These are phyloP conservation scores for Varanus komodoensis DNA, from an alignment of 2,113 vertebrate genomes.

Conservation along the genomic window DNA sequence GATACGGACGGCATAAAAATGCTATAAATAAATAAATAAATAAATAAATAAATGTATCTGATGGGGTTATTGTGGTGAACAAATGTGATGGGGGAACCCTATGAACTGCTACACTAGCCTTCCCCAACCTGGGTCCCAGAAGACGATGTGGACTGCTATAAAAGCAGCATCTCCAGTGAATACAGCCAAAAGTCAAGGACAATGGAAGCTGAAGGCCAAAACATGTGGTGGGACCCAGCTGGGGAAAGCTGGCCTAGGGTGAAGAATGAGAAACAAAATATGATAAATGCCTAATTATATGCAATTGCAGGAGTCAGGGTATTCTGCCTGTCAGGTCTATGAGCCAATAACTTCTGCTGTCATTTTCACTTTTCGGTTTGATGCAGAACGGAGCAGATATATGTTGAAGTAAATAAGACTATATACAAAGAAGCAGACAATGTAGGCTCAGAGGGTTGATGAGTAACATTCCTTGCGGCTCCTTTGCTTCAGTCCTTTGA, in stretches of 20 bases:
- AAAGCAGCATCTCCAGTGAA: neutral
- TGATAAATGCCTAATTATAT: neutral
- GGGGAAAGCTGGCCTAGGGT: neutral
- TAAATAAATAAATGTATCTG: neutral
- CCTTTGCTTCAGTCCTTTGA: slow-evolving; percentile 38
- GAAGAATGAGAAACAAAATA: neutral
- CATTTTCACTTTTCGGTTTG: neutral
- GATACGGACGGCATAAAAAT: too few species aligned
- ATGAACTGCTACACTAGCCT: neutral
- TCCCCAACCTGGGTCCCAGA: neutral
- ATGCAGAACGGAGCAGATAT: too few species aligned
- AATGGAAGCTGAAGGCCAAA: too few species aligned
- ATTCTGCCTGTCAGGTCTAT: neutral
- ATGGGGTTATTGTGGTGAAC: neutral
- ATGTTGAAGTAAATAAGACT: neutral
- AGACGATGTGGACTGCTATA: neutral
- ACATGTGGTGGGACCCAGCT: too few species aligned
- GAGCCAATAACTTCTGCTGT: neutral
- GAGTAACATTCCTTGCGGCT: slow-evolving; percentile 30
- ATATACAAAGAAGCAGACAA: neutral
- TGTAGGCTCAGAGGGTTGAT: slow-evolving; percentile 27
- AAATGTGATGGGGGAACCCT: neutral
- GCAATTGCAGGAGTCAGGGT: neutral
- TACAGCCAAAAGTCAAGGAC: neutral
- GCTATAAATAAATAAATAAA: neutral